These are phyloP conservation scores for Euplexia lucipara DNA, from an alignment of 2,888 invertebrate genomes.

Conservation along the genomic window DNA sequence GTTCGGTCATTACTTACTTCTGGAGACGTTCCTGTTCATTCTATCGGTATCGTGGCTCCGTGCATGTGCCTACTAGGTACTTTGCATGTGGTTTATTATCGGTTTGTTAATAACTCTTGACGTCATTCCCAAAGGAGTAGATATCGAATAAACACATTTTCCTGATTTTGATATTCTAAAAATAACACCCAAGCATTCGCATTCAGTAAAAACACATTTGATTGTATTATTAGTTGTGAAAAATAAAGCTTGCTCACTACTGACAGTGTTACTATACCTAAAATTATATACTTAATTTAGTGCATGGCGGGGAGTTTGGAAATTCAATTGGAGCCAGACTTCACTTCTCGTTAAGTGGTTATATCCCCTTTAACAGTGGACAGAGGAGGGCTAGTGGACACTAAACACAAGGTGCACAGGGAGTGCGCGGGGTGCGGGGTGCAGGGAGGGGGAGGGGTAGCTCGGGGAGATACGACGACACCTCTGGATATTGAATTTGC, in stretches of 20 bases:
- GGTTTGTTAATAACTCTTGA: not conserved
- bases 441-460: constrained; percentile 49
- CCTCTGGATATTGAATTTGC: constrained; percentile 90
- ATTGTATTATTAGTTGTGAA: constrained; percentile 5
- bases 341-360: constrained; percentile 89
- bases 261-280: constrained; percentile 31
- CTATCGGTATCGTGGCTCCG: constrained; percentile 20
- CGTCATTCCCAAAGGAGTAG: not conserved
- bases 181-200: not conserved
- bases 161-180: constrained; percentile 3
- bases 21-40: not conserved
- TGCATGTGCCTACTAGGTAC: not conserved
- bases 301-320: constrained; percentile 74
- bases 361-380: constrained; percentile 84
- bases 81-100: not conserved
- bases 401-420: constrained; percentile 81
- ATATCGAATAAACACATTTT: constrained; percentile 5
- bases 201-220: not conserved
- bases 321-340: constrained; percentile 89
- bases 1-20: constrained; percentile 17
- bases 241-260: constrained; percentile 4
- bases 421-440: constrained; percentile 53
- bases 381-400: constrained; percentile 82
- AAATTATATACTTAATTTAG: constrained; percentile 72
- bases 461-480: constrained; percentile 75